Evolutionary conservation across 2,797 vertebrate species (phyloP).

Genomic region (Artibeus jamaicensis): DNA sequence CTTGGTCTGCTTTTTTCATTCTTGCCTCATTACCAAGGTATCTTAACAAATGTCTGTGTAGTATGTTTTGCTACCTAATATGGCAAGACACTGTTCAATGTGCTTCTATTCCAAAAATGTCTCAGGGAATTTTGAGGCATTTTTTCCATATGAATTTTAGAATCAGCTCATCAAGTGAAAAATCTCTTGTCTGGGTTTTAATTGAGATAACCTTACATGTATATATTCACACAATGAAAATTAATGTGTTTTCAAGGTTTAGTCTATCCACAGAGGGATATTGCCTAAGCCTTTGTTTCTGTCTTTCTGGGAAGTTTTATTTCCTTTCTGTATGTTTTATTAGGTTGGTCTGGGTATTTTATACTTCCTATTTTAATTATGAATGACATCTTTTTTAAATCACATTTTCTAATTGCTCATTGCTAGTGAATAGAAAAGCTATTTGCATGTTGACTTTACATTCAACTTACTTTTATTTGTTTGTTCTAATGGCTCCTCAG

Average conservation of each 20-base stretch:
- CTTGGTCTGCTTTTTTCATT: not conserved
- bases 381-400: not conserved
- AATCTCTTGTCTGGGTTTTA: not conserved
- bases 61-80: not conserved
- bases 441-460: conserved; percentile 15
- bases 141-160: not conserved
- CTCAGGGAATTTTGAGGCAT: not conserved
- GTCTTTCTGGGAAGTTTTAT: not conserved
- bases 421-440: not conserved
- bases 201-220: not conserved
- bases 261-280: not conserved
- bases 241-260: not conserved
- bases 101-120: not conserved
- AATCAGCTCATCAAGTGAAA: not conserved
- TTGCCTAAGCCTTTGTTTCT: not conserved
- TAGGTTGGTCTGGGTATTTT: not conserved
- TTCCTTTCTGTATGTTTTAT: not conserved
- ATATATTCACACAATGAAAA: not conserved
- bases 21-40: not conserved
- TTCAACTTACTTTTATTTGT: not conserved
- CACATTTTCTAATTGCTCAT: conserved; percentile 7
- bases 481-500: not conserved
- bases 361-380: not conserved
- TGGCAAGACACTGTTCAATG: not conserved
- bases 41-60: not conserved